phyloP scores from a whole-genome alignment of 2,113 vertebrate species.

The Indicator indicator region DNA sequence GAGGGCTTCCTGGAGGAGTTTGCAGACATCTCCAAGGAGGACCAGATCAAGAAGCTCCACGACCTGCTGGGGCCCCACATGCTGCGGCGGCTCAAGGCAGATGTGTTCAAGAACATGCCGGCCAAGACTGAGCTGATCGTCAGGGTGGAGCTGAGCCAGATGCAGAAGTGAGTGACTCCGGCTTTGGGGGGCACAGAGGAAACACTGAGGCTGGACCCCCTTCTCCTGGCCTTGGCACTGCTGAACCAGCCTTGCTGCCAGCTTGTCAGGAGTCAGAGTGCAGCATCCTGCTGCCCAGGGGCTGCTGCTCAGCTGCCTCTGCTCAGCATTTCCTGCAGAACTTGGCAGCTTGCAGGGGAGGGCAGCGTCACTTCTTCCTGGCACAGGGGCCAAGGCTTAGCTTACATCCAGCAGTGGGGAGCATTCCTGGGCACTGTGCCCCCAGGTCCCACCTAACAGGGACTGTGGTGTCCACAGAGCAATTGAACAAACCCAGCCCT shows the following conservation, averaged over 20 bases:
- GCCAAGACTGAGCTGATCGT: slow-evolving; percentile 97
- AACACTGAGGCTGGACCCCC: neutral
- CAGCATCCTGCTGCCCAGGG: neutral
- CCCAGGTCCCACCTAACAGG: neutral
- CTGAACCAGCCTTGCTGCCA: neutral
- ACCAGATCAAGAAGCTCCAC: slow-evolving; percentile 98
- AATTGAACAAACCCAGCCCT: accelerated
- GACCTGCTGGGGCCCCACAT: slow-evolving; percentile 97
- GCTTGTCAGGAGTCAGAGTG: neutral
- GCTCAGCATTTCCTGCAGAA: accelerated
- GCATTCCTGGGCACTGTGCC: neutral
- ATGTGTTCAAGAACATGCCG: slow-evolving; percentile 99
- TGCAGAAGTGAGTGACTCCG: slow-evolving; percentile 89
- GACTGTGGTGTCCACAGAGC: neutral
- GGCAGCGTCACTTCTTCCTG: accelerated
- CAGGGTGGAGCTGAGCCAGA: slow-evolving; percentile 95
- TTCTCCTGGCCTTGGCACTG: neutral
- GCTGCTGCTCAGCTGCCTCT: neutral
- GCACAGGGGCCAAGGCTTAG: neutral
- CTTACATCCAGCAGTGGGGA: too few species aligned
- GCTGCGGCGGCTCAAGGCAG: slow-evolving; percentile 93
- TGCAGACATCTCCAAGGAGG: slow-evolving; percentile 98
- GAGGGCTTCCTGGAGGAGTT: slow-evolving; percentile 99
- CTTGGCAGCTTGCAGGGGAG: neutral
- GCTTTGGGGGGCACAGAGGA: neutral